A percentile compares a stretch with the other conserved stretches of the same genome.
Conservation (phyloP, 2,113 vertebrate genomes). For the Erythrolamprus reginae region DNA sequence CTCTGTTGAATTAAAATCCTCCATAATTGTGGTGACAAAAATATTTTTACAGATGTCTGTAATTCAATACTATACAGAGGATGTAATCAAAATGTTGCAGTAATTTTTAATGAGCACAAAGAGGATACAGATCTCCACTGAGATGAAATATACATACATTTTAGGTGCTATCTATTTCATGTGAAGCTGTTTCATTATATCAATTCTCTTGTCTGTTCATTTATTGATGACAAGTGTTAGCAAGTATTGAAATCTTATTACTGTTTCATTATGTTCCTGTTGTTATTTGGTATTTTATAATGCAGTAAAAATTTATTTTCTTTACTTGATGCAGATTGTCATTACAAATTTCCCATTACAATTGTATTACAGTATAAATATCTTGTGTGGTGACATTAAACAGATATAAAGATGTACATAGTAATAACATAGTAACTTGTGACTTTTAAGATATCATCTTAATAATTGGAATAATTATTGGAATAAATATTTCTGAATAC, state of each 20-base stretch:
- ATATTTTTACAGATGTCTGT: not conserved
- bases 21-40: not conserved
- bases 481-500: not conserved
- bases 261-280: not conserved
- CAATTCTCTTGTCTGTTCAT: not conserved
- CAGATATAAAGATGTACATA: not conserved
- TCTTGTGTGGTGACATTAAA: not conserved
- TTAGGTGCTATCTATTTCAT: not conserved
- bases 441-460: not conserved
- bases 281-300: not conserved
- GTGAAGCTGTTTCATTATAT: not conserved
- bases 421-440: not conserved
- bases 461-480: no score
- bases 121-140: not conserved
- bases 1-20: not conserved
- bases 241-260: not conserved
- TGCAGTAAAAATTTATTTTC: not conserved
- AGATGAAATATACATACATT: not conserved
- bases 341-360: not conserved
- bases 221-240: not conserved
- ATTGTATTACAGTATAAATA: not conserved
- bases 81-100: not conserved
- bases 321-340: not conserved
- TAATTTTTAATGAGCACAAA: slow-evolving; percentile 1
- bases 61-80: not conserved